Evolutionary conservation across 2,113 vertebrate genomes (phyloP).

Genomic region (Nanger granti): DNA sequence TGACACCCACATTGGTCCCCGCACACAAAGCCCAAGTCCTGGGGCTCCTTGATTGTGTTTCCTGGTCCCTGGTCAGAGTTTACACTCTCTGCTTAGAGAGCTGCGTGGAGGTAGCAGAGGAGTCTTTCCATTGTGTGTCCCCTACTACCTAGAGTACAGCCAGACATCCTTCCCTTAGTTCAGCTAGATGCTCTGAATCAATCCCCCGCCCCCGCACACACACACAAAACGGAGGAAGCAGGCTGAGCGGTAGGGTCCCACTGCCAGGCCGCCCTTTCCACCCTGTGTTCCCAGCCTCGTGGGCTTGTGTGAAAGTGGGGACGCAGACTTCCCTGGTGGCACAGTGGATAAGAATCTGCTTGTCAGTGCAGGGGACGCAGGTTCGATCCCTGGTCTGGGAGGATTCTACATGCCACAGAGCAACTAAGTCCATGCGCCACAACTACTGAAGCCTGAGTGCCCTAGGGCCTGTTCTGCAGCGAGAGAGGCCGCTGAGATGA

Average conservation of each 20-base stretch:
- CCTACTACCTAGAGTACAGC: not conserved
- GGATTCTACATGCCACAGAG: not conserved
- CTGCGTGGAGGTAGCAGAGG: not conserved
- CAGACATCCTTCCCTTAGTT: not conserved
- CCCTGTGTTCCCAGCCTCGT: not conserved
- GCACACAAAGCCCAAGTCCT: not conserved
- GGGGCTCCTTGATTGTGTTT: not conserved
- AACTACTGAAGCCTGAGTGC: not conserved
- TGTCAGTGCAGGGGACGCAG: not conserved
- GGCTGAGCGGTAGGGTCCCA: not conserved
- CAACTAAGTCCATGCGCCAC: not conserved
- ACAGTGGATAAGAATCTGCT: not conserved
- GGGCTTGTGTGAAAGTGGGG: not conserved
- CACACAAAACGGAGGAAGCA: not conserved
- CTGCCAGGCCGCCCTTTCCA: not conserved
- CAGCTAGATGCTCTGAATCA: not conserved
- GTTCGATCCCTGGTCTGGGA: not conserved
- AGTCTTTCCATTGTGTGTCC: not conserved
- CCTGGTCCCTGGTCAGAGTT: not conserved
- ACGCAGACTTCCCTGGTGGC: not conserved
- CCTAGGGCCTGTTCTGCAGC: not conserved
- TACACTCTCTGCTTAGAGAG: not conserved
- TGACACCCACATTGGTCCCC: not conserved
- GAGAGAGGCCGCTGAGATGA: not conserved
- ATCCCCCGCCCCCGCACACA: fast-evolving